A percentile compares a stretch with the other conserved stretches of the same genome.
Conservation (phyloP, 2,888 invertebrate species). For the Psococerastis gibbosa region DNA sequence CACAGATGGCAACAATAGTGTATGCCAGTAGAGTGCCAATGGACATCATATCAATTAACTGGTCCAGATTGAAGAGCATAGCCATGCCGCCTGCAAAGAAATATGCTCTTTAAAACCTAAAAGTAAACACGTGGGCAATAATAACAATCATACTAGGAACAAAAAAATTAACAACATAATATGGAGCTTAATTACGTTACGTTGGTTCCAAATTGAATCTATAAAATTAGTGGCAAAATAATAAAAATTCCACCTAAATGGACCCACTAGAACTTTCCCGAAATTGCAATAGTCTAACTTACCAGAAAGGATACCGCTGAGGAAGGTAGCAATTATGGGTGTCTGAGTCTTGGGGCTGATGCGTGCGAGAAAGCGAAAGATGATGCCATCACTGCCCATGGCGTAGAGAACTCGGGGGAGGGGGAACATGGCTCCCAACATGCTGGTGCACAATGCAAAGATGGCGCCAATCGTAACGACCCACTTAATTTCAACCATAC, state of each 20-base stretch:
- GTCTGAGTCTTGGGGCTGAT: conserved; percentile 59
- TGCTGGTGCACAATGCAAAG: conserved; percentile 74
- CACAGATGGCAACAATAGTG: conserved; percentile 79
- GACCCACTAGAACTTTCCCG: too few relatives aligned
- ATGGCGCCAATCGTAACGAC: conserved; percentile 82
- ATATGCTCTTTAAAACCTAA: conserved; percentile 16
- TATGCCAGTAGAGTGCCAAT: conserved; percentile 81
- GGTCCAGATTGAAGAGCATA: conserved; percentile 70
- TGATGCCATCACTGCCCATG: conserved; percentile 74
- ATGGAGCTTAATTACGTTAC: too few relatives aligned
- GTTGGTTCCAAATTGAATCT: too few relatives aligned
- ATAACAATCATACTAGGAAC: too few relatives aligned
- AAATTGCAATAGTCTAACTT: too few relatives aligned
- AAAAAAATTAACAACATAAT: too few relatives aligned
- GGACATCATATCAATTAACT: conserved; percentile 92
- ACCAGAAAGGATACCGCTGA: conserved; percentile 61
- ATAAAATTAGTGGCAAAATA: too few relatives aligned
- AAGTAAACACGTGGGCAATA: too few relatives aligned
- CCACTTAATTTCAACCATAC: conserved; percentile 63
- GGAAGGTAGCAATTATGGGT: conserved; percentile 53
- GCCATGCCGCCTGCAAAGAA: conserved; percentile 58
- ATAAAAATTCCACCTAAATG: too few relatives aligned
- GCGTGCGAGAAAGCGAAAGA: conserved; percentile 50
- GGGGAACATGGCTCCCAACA: conserved; percentile 76
- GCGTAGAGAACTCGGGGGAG: conserved; percentile 74